Evolutionary conservation across 2,888 invertebrate genomes (phyloP).

Genomic region (Calameuta idolon): DNA sequence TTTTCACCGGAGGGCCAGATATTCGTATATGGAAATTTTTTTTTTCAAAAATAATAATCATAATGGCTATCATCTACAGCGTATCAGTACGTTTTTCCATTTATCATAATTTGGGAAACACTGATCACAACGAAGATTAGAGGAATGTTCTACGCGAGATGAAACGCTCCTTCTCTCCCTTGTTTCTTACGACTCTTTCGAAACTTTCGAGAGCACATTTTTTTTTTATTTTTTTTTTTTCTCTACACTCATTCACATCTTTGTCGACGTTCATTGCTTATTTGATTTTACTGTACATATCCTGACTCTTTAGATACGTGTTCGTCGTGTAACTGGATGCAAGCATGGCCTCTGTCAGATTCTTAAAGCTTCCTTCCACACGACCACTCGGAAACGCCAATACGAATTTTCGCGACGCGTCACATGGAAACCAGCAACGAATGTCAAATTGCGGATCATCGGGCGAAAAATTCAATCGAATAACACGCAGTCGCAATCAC

Average conservation of each 20-base stretch:
- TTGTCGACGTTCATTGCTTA: background rate
- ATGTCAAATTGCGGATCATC: background rate
- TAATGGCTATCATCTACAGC: too few species aligned
- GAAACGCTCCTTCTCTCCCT: background rate
- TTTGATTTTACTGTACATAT: background rate
- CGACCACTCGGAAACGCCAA: background rate
- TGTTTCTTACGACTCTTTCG: background rate
- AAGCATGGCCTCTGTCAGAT: background rate
- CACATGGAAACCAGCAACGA: background rate
- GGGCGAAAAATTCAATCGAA: too few species aligned
- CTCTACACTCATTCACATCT: background rate
- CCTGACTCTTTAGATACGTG: background rate
- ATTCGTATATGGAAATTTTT: too few species aligned
- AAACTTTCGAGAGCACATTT: background rate
- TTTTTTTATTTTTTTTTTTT: background rate
- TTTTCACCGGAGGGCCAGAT: too few species aligned
- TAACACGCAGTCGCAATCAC: too few species aligned
- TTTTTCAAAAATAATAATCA: too few species aligned
- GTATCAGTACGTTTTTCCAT: too few species aligned
- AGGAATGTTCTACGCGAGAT: background rate
- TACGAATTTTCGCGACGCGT: background rate
- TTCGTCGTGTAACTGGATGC: background rate
- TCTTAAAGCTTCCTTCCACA: background rate
- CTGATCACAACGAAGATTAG: background rate
- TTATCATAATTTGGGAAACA: background rate